Evolutionary conservation across 2,888 invertebrate genomes (phyloP).

Genomic region (Agriopis marginaria): DNA sequence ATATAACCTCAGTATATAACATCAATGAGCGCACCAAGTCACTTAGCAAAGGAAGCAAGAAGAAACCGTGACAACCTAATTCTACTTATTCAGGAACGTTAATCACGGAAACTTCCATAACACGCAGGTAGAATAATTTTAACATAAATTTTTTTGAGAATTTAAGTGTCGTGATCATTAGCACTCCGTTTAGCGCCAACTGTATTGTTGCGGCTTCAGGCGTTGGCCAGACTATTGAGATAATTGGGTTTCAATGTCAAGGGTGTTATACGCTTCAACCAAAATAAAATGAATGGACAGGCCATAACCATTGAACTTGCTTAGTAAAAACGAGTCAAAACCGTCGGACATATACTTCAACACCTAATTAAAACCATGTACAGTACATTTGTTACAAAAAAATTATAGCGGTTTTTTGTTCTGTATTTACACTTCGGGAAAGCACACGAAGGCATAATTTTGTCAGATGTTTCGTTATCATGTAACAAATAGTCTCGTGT

Average conservation of each 20-base stretch:
- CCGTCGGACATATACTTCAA: no score
- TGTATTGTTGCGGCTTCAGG: constrained; percentile 50
- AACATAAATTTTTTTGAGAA: constrained; percentile 4
- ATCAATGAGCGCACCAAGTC: no score
- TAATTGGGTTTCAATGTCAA: constrained; percentile 57
- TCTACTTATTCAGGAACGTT: background rate
- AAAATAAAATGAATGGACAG: no score
- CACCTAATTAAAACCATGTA: no score
- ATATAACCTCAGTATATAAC: background rate
- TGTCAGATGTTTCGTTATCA: no score
- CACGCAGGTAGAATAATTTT: background rate
- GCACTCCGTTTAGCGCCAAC: constrained; percentile 53
- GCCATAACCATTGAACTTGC: no score
- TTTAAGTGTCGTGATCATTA: constrained; percentile 24
- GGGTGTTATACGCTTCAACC: constrained; percentile 16
- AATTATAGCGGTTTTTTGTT: no score
- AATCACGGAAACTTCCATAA: constrained; percentile 4
- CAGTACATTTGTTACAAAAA: no score
- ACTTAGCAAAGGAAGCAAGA: background rate
- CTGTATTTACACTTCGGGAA: no score
- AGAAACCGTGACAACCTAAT: constrained; percentile 1
- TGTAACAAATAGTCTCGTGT: no score
- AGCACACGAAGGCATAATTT: no score
- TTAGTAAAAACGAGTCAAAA: no score
- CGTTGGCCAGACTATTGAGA: constrained; percentile 44